Evolutionary conservation across 92 coral and sea anemone species (phyloP), one percentile per base, ranked within the genome.

Genomic region (Palythoa grandis): DNA sequence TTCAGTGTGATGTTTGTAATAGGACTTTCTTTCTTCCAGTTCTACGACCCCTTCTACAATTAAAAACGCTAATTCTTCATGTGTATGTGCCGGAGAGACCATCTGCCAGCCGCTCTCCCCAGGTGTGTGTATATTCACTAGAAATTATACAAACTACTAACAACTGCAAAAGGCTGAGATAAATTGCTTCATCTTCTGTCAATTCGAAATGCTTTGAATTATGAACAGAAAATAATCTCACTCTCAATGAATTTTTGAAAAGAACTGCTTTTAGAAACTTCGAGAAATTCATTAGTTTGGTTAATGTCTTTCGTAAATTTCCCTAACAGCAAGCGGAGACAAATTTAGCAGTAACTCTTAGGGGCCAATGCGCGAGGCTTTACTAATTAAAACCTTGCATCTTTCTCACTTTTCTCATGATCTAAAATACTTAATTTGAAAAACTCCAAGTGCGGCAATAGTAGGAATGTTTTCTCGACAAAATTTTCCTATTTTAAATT

Each of bases 61-160:
- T 65, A 80, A 80, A 80, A 80, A 80, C 85, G 85, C 85, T 80
- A 80, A 80, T 80, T 80, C 75, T 25, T 8, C 57, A 52, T 66
- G 74, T 52, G 39, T 80, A 48, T 35, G n/a, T n/a, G 40, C 74
- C 74, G 68, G 78, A 63, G 82, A 5, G 7, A 88, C 91, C 98
- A 94, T 94, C 98, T 94, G 98, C 92, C 89, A 1, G 35, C 25
- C 22, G 48, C 86, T 82, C 83, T 76, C 52, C 89, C 98, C 98
- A 94, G 98, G 97, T 92, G 98, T 92, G 92, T 92, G 92, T 93
- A 88, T 93, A 89, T 93, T 91, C 85, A 66, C 85, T 66, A 80
- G 25, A 68, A 80, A 66, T 80, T 80, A 67, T 80, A 80, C 74
- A 69, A 69, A 69, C 85, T 80, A 57, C 85, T 80, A 80, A 66